Evolutionary conservation across 2,113 vertebrate species (phyloP).

Genomic region (Leptobrachium leishanense): DNA sequence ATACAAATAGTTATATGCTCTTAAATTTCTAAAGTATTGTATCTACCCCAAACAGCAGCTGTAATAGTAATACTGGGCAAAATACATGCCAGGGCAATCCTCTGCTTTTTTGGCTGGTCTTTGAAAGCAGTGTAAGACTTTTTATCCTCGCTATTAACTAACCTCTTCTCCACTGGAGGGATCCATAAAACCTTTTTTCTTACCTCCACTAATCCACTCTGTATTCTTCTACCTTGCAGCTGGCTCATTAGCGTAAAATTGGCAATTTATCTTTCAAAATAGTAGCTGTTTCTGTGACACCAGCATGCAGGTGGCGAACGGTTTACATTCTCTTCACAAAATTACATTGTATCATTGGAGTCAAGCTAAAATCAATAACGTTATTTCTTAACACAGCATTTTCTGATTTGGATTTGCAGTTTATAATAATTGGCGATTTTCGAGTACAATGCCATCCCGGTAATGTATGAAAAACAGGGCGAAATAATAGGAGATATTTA

Average conservation of each 20-base stretch:
- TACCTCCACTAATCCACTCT: constrained; percentile 11
- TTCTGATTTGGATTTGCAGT: constrained; percentile 33
- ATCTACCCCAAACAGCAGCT: no score
- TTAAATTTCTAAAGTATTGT: no score
- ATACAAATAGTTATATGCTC: no score
- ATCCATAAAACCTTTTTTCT: constrained; percentile 32
- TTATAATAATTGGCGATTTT: constrained; percentile 22
- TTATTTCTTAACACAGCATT: constrained; percentile 44
- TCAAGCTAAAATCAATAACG: constrained; percentile 46
- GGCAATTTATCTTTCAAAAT: constrained; percentile 46
- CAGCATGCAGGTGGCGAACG: constrained; percentile 34
- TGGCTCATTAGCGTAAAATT: constrained; percentile 47
- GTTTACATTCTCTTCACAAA: constrained; percentile 37
- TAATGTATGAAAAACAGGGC: constrained; percentile 12
- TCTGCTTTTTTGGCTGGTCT: background rate
- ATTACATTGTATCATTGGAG: constrained; percentile 43
- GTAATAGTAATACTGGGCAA: no score
- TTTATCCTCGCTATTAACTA: constrained; percentile 21
- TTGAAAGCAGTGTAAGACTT: background rate
- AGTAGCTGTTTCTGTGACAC: constrained; percentile 44
- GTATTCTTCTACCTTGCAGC: constrained; percentile 31
- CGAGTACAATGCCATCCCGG: constrained; percentile 1
- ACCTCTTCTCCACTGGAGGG: constrained; percentile 22
- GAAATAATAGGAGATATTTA: background rate
- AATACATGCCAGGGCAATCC: no score